These are phyloP conservation scores for Chloropsis cyanopogon DNA, from an alignment of 2,113 vertebrate species.

Conservation along the genomic window DNA sequence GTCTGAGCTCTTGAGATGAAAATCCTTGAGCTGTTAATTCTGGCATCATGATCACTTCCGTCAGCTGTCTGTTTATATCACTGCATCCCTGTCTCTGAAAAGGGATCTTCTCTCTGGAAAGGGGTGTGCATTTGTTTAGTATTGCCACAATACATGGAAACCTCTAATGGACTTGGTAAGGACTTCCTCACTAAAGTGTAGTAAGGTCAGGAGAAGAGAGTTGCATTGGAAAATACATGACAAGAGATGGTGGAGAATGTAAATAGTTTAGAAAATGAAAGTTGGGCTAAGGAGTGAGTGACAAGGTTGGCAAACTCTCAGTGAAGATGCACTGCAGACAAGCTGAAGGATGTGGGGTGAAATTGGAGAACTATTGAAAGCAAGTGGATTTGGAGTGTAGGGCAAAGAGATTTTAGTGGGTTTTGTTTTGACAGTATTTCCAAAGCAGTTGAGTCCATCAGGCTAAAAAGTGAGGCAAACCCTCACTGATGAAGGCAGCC, in stretches of 20 bases:
- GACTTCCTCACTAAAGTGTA: background rate
- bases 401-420: background rate
- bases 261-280: slow-evolving; percentile 15
- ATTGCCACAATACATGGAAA: background rate
- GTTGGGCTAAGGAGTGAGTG: background rate
- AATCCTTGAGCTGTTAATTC: slow-evolving; percentile 2
- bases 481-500: background rate
- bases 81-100: background rate
- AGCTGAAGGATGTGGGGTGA: background rate
- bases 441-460: background rate
- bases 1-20: slow-evolving; percentile 2
- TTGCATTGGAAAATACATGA: background rate
- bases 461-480: background rate
- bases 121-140: background rate
- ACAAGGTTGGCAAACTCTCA: background rate
- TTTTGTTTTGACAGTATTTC: background rate
- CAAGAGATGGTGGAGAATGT: background rate
- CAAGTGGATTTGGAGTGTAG: background rate
- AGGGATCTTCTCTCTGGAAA: background rate
- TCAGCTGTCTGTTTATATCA: background rate
- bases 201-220: background rate
- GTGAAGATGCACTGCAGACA: background rate
- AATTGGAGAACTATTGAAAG: background rate
- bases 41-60: background rate
- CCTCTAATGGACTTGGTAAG: background rate